Evolutionary conservation across 2,113 vertebrate genomes (phyloP), one percentile per base, ranked within the genome.

Genomic region (Paradisaea rubra): DNA sequence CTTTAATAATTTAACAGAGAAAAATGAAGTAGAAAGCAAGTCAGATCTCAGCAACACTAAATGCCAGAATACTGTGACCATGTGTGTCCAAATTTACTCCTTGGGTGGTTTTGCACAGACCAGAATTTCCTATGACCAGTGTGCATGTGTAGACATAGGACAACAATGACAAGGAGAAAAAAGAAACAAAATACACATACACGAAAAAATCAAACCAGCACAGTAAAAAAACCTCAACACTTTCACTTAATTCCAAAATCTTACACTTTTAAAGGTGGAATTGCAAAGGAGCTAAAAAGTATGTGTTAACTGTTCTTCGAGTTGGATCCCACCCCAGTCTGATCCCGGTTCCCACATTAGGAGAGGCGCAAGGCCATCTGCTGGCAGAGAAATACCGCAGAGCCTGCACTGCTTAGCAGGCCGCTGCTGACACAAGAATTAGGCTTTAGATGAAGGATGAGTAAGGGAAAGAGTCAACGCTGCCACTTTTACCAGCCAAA

Each of bases 281-380:
- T 9, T 31, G 5, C 19, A 57, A 91, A 61, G 39, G 23, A 82
- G 41, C 22, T 56, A 49, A 42, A 41, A 85, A n/a, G 39, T 11
- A 14, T n/a, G 15, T 30, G 15, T 33, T 80, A 65, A 30, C 14
- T 18, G 9, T 25, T 83, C 41, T 33, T n/a, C 6, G 9, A 64
- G 23, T 12, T 41, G 6, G 25, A 53, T 28, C 41, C 49, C 1
- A 0, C 3, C 10, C 6, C 16, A 11, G 22, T 1, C 13, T 28
- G 49, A 85, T 33, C 45, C 15, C 31, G 57, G 25, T 42, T 49
- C 28, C 12, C 17, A 11, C 8, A 7, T 30, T 10, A 69, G 45
- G 54, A 5, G 54, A 89, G 28, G 30, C 1, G 1, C 82, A 94
- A 94, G 79, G 83, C 89, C 94, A 94, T 77, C 96, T 96, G 56